Base-by-base conservation (phyloP, 2,888 invertebrate species). In the Drosophila barbarae region DNA sequence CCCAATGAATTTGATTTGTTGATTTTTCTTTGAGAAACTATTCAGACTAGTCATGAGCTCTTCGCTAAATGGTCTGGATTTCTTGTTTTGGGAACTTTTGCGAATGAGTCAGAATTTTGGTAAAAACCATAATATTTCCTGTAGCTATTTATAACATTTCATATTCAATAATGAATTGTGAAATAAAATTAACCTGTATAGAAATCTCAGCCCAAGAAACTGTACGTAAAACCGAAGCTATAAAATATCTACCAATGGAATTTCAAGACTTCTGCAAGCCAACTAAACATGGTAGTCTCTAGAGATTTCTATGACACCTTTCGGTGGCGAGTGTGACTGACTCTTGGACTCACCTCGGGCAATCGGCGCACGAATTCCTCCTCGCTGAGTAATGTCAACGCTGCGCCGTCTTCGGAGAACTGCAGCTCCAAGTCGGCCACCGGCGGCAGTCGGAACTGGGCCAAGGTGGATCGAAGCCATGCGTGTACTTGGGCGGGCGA, bases 381-480 rank as follows among this genome's bases (percentile, higher is more conserved):
- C 88, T 97, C 96, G 47, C 93, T 93, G 59, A 98, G 91, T 51
- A 93, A 92, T 65, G 94, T 92, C 67, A 98, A 90, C 38, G 93
- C 92, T 13, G 93, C 91, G 56, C 97, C 97, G 76, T 95, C 93
- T 91, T 96, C 93, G 72, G 93, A 92, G 90, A 96, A 96, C 87
- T 94, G 93, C 76, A 94, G 93, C 65, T 94, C 91, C 79, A 95
- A 94, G 64, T 94, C 90, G 26, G 92, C 92, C 47, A 94, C 93
- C 88, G 93, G 92, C 13, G 94, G 93, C 73, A 95, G 90, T 77
- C 93, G 93, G 89, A 94, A 94, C 88, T 96, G 95, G 84, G 94
- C 92, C 67, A 95, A 91, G 78, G 96, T 96, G 93, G 95, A 96
- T 88, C 94, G 92, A 66, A 97, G 92, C 98, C 98, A 98, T 23